Evolutionary conservation across 2,797 vertebrate species (phyloP), one percentile per base, ranked within the genome.

Genomic region (Pogoniulus pusillus): DNA sequence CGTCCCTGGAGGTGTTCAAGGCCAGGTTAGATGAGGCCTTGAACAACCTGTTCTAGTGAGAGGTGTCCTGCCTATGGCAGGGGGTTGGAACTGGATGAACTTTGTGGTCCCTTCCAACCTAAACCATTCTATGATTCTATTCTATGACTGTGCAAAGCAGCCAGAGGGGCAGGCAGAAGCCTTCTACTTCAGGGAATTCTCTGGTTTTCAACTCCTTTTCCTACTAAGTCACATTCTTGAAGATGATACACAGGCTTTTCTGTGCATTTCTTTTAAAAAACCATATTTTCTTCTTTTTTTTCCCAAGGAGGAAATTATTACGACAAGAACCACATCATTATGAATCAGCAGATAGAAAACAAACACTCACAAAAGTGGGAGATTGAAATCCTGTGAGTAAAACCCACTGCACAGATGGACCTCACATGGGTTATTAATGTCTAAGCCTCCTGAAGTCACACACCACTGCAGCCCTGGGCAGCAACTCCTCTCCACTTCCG

Each of bases 291-390:
- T 68, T 93, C 23, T 93, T 76, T 82, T 95, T 89, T 88, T 95
- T 97, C 92, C 16, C 41, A 87, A 98, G 98, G 98, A 95, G 98
- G 98, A 92, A 97, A 93, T 87, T 97, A 97, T 59, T 97, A 97
- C 53, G 98, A 98, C 95, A 98, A 97, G 96, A 98, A 98, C 77
- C 97, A 98, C 59, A 84, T 98, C 73, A 92, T 98, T 87, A 95
- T 98, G 96, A 98, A 97, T 77, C 93, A 95, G 57, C 91, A 93
- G 10, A 70, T 54, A 65, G 96, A 97, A 4, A 90, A 93, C 90
- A 96, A 95, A 90, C 64, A 34, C 34, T 97, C 97, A 54, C 98
- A 98, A 94, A 97, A 96, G 91, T 98, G 98, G 98, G 98, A 98
- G 69, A 95, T 98, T 79, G 98, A 98, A 92, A 97, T 98, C 94